Evolutionary conservation across 2,797 vertebrate species (phyloP), one percentile per base, ranked within the genome.

Genomic region (Menidia menidia): DNA sequence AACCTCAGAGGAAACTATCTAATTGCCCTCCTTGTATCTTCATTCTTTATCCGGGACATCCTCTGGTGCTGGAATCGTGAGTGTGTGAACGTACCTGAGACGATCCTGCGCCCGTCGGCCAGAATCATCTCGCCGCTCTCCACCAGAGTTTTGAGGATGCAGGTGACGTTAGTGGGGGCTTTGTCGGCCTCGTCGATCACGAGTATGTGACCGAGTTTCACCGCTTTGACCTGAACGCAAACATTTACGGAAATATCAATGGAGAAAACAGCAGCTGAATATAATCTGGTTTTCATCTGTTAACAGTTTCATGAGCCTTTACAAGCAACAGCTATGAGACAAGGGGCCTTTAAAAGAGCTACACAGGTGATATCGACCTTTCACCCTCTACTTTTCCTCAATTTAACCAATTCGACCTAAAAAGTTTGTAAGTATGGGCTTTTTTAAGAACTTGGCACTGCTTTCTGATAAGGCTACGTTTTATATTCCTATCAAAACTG

Each of bases 61-160:
- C 75, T 0, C 69, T 77, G 81, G 12, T 7, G 12, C 18, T 78
- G 48, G 2, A 44, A 42, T 52, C 54, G 55, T 44, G 55, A 59
- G 54, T 32, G 44, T 53, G 42, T 31, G n/a, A 35, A 15, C 50
- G 31, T 63, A 98, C 98, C 93, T 72, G 96, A 96, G 82, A 98
- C 84, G 77, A 99, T 97, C 78, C 95, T 90, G 62, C 97, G 95
- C 71, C 97, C 97, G 59, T 99, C 97, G 1, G 98, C 96, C 63
- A 99, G 92, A 82, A 99, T 96, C 97, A 99, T 98, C 90, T 98
- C 97, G 33, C 97, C 97, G 47, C 95, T 98, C 93, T 99, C 98
- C 75, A 99, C 97, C 65, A 99, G 94, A 45, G 97, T 96, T 94
- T 99, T 99, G 69, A 99, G 95, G 90, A 99, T 93, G 88, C 98